Evolutionary conservation across 2,888 invertebrate species (phyloP).

Genomic region (Bellardia bayeri): DNA sequence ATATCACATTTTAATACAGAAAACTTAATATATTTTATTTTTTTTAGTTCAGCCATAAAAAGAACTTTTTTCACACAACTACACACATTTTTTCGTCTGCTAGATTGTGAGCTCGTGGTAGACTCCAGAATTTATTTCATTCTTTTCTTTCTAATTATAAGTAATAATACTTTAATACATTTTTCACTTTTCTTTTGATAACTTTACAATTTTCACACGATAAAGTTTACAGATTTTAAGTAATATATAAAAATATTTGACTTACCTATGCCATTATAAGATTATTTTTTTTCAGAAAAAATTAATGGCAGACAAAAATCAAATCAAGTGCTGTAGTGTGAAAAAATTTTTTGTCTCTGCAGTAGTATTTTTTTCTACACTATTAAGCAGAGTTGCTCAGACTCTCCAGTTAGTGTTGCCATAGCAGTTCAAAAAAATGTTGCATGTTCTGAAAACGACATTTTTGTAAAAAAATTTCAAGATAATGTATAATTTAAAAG

Average conservation of each 20-base stretch:
- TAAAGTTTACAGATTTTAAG: background rate
- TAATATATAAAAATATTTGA: conserved; percentile 59
- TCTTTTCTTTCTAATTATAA: conserved; percentile 25
- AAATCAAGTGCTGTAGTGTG: conserved; percentile 78
- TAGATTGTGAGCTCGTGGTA: conserved; percentile 68
- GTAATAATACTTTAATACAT: background rate
- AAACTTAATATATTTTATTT: background rate
- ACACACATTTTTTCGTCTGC: conserved; percentile 57
- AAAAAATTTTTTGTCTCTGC: conserved; percentile 74
- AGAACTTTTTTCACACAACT: conserved; percentile 60
- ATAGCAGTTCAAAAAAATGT: background rate
- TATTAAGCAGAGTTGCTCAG: conserved; percentile 58
- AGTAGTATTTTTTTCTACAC: conserved; percentile 72
- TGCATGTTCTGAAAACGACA: background rate
- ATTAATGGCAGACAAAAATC: conserved; percentile 81
- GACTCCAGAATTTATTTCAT: conserved; percentile 56
- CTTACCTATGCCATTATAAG: conserved; percentile 82
- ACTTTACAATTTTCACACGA: conserved; percentile 1
- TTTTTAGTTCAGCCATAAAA: conserved; percentile 20
- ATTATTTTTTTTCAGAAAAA: conserved; percentile 79
- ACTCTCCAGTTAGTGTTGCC: conserved; percentile 54
- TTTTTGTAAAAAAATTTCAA: background rate
- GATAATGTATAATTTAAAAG: background rate
- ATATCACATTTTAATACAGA: background rate
- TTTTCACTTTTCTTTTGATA: conserved; percentile 23